These are phyloP conservation scores for Microcebus jonahi DNA, from an alignment of 2,113 vertebrate species.

Conservation along the genomic window DNA sequence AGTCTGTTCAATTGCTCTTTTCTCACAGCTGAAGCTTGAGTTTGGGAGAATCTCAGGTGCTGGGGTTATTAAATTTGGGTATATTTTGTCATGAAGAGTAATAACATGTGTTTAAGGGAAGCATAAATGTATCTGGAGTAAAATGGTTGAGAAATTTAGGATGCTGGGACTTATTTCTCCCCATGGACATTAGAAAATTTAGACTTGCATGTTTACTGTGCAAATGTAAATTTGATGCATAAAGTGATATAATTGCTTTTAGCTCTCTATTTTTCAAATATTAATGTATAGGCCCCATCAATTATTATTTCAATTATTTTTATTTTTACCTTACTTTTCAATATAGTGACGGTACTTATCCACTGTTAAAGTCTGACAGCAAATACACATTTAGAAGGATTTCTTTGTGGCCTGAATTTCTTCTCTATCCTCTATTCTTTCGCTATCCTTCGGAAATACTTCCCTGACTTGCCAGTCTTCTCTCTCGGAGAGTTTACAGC, in stretches of 20 bases:
- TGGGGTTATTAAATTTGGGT: not conserved
- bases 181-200: not conserved
- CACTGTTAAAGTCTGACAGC: not conserved
- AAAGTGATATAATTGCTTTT: not conserved
- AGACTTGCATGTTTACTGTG: not conserved
- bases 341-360: not conserved
- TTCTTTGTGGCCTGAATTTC: not conserved
- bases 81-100: not conserved
- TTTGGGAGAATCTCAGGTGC: not conserved
- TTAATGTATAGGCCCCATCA: not conserved
- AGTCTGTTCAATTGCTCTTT: not conserved
- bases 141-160: conserved; percentile 29
- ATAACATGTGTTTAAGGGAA: not conserved
- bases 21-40: not conserved
- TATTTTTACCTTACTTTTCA: conserved; percentile 24
- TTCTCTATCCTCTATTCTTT: not conserved
- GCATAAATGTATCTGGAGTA: not conserved
- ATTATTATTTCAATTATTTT: conserved; percentile 34
- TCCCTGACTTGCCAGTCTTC: not conserved
- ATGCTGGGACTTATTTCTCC: not conserved
- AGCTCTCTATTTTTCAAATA: not conserved
- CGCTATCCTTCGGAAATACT: not conserved
- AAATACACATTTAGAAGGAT: not conserved
- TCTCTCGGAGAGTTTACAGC: not conserved
- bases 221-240: not conserved